Conservation (phyloP, 2,888 invertebrate species). For the Melipona beecheii region DNA sequence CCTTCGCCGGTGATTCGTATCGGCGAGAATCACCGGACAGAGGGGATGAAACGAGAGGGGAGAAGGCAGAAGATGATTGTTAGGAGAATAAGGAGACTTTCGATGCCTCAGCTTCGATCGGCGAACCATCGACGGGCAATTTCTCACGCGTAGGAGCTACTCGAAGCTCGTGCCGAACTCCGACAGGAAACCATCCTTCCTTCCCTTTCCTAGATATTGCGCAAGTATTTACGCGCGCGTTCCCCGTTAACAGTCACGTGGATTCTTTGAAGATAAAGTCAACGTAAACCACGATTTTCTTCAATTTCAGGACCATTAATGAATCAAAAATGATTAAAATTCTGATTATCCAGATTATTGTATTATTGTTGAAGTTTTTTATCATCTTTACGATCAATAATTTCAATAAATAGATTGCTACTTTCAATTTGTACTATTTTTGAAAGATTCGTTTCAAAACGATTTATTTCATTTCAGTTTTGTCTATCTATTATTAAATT, state of each 20-base stretch:
- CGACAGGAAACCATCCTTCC: constrained; percentile 9
- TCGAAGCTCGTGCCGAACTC: constrained; percentile 11
- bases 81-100: constrained; percentile 31
- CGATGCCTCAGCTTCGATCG: constrained; percentile 44
- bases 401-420: too few species aligned
- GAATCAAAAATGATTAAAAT: too few species aligned
- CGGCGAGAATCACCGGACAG: neutral
- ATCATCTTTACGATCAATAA: too few species aligned
- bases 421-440: too few species aligned
- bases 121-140: constrained; percentile 42
- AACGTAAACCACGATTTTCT: neutral
- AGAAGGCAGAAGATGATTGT: constrained; percentile 36
- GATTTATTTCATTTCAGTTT: too few species aligned
- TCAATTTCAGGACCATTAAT: too few species aligned
- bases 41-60: neutral
- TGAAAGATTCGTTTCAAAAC: too few species aligned
- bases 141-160: constrained; percentile 52
- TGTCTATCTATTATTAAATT: too few species aligned
- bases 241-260: neutral
- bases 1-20: constrained; percentile 5
- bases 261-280: neutral
- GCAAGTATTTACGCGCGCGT: constrained; percentile 14
- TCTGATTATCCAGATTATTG: too few species aligned
- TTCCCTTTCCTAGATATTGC: constrained; percentile 6
- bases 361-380: too few species aligned